Evolutionary conservation across 2,797 vertebrate species (phyloP), one percentile per base, ranked within the genome.

Genomic region (Alosa sapidissima): DNA sequence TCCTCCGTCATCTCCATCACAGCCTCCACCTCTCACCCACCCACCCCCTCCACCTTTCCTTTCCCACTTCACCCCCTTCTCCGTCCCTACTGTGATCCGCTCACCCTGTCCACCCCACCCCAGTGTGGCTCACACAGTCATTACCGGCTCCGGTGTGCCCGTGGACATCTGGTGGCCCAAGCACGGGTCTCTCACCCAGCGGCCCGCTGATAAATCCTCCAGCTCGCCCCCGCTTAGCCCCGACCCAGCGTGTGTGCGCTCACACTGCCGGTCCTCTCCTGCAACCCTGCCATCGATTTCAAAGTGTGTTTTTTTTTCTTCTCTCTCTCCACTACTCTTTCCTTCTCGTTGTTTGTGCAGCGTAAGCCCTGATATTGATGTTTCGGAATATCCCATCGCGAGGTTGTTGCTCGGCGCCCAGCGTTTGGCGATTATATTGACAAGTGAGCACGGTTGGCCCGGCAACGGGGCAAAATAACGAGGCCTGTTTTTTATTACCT

Each of bases 201-300:
- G 41, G 41, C 72, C 16, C 6, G 28, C 41, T 78, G 41, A 78
- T 78, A 78, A 78, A 78, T 78, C 72, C 72, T 78, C 36, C 41
- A 5, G 36, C 72, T 78, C 72, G 16, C 72, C 72, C 72, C 72
- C 72, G 41, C 16, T 78, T 78, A 78, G 16, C 72, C 36, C 41
- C 41, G 41, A 45, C 72, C 47, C 72, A 78, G 72, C 54, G 19
- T 21, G 41, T 47, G 72, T 7, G 41, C 72, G 4, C 72, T 5
- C 16, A 5, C 72, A 19, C 14, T 11, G 36, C 36, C 68, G 45
- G 36, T 5, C 68, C 36, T 72, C 65, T 47, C 14, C 72, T 78
- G 72, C 72, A 78, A 78, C 72, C 72, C 72, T 68, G 72, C 72
- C 88, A 91, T 92, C 89, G 93, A 90, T 87, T 94, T 93, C 83